Conservation (phyloP, 2,888 invertebrate species). For the Aplocera efformata region DNA sequence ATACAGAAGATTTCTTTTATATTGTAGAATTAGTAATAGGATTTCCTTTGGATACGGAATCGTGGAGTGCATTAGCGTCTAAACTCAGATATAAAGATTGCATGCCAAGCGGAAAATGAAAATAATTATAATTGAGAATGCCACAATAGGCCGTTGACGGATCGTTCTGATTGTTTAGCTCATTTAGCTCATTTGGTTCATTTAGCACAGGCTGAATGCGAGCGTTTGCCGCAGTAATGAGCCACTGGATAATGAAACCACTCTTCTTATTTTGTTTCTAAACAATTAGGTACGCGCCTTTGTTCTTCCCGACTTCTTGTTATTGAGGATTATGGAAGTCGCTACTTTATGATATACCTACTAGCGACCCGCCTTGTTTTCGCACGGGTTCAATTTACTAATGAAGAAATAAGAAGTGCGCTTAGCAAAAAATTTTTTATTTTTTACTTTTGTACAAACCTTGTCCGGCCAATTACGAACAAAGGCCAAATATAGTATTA, state of each 20-base stretch:
- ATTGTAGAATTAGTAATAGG: too few species aligned
- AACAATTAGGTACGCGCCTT: conserved; percentile 34
- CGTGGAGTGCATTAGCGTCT: too few species aligned
- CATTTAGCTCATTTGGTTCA: conserved; percentile 54
- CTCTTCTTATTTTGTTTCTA: conserved; percentile 28
- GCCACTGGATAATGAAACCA: conserved; percentile 33
- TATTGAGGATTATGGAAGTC: not conserved
- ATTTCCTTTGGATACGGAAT: too few species aligned
- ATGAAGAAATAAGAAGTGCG: too few species aligned
- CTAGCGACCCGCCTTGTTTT: too few species aligned
- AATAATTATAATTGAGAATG: conserved; percentile 58
- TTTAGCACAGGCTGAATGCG: conserved; percentile 60
- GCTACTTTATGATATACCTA: not conserved
- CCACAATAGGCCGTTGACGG: conserved; percentile 59
- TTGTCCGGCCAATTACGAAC: too few species aligned
- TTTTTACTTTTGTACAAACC: too few species aligned
- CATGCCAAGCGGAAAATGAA: conserved; percentile 48
- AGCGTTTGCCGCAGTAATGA: conserved; percentile 60
- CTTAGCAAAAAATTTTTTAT: too few species aligned
- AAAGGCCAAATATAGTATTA: too few species aligned
- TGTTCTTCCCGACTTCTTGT: conserved; percentile 18
- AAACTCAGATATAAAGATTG: conserved; percentile 36
- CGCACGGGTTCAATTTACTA: too few species aligned
- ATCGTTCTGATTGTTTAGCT: conserved; percentile 59
- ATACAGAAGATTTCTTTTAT: too few species aligned